Percentiles rank a stretch among this genome's conserved stretches.
These are phyloP conservation scores for Erythrocebus patas DNA, from an alignment of 2,113 vertebrate genomes.

Conservation along the genomic window DNA sequence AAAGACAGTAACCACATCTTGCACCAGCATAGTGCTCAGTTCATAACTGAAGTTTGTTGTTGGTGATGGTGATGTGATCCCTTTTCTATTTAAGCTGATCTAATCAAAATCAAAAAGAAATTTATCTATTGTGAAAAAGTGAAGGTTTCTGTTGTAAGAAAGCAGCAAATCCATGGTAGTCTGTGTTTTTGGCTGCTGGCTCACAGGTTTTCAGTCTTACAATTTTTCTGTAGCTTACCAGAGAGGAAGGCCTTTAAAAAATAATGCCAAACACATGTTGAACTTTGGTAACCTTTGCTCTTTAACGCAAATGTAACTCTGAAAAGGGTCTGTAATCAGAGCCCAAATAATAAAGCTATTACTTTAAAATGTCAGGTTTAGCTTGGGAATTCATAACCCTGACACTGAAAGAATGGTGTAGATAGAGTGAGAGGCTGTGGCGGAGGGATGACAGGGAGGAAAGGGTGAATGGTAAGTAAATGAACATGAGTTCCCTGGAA, in stretches of 20 bases:
- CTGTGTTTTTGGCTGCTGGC: neutral
- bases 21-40: neutral
- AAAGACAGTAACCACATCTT: neutral
- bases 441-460: neutral
- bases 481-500: neutral
- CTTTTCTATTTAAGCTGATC: neutral
- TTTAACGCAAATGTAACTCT: slow-evolving; percentile 39
- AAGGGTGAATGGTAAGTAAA: too few relatives aligned
- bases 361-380: neutral
- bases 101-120: neutral
- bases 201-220: neutral
- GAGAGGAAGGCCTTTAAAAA: neutral
- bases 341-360: neutral
- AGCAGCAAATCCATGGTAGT: neutral
- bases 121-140: neutral
- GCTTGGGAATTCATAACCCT: neutral
- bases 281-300: slow-evolving; percentile 60
- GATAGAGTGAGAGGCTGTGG: neutral
- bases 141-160: neutral
- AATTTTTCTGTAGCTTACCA: neutral
- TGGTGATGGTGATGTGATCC: neutral
- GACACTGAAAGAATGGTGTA: neutral
- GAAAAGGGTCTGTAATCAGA: slow-evolving; percentile 20
- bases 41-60: neutral
- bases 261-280: slow-evolving; percentile 31